Conservation (phyloP, 2,888 invertebrate genomes). For the Clitarchus hookeri region DNA sequence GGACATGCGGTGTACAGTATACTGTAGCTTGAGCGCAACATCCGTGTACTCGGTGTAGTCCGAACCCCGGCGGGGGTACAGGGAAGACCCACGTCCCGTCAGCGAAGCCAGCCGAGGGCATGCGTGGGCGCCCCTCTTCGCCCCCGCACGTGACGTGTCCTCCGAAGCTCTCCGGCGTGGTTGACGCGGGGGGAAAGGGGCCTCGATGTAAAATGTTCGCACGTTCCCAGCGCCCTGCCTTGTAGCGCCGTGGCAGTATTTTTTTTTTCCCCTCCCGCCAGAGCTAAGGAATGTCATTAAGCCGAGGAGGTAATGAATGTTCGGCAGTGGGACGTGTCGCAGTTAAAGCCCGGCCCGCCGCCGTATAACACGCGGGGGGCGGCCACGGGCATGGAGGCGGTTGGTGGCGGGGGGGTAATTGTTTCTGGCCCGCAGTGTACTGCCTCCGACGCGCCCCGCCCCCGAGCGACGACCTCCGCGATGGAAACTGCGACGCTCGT, state of each 20-base stretch:
- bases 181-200: too few species aligned
- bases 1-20: too few species aligned
- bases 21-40: too few species aligned
- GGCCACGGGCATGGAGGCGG: too few species aligned
- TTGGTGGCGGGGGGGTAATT: neutral
- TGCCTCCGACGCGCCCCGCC: neutral
- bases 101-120: too few species aligned
- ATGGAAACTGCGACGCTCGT: neutral
- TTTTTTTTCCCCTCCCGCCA: neutral
- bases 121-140: too few species aligned
- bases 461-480: neutral
- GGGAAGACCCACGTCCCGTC: too few species aligned
- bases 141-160: too few species aligned
- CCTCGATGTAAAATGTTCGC: neutral
- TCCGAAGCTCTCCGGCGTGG: too few species aligned
- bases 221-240: neutral
- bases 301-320: conserved; percentile 7
- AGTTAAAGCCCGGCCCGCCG: neutral
- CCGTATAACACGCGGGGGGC: neutral
- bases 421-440: neutral
- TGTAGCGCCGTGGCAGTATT: neutral
- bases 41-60: too few species aligned
- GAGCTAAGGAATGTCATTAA: conserved; percentile 11
- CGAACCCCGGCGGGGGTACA: too few species aligned
- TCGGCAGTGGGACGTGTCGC: conserved; percentile 1